phyloP scores from a whole-genome alignment of 2,113 vertebrate species.

The Paraplagusia blochii region DNA sequence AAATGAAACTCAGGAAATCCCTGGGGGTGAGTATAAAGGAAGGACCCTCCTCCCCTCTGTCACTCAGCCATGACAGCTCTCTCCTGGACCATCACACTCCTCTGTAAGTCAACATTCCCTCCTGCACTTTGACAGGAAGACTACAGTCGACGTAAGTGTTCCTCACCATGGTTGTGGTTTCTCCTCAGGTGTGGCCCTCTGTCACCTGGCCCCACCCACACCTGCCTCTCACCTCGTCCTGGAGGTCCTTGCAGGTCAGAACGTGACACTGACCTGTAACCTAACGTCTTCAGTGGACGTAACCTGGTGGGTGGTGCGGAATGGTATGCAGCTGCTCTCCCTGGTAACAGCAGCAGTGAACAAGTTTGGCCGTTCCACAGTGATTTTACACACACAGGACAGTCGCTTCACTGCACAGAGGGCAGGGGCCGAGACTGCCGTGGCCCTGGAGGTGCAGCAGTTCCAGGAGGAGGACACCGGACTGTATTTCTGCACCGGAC shows the following conservation, averaged over 20 bases:
- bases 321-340: conserved; percentile 14
- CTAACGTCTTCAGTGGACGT: fast-evolving
- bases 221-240: background rate
- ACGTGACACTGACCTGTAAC: conserved; percentile 39
- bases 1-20: background rate
- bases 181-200: conserved; percentile 21
- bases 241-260: conserved; percentile 21
- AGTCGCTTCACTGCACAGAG: fast-evolving
- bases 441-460: conserved; percentile 21
- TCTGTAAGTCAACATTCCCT: conserved; percentile 21
- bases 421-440: fast-evolving
- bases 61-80: conserved; percentile 16
- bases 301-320: conserved; percentile 40
- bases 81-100: conserved; percentile 18
- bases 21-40: background rate
- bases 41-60: too few species aligned
- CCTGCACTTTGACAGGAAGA: too few species aligned
- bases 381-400: fast-evolving
- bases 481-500: conserved; percentile 44
- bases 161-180: background rate
- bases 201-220: conserved; percentile 1
- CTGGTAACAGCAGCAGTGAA: background rate
- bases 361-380: fast-evolving
- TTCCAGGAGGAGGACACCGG: conserved; percentile 39
- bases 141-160: background rate